These are phyloP conservation scores for Chaenocephalus aceratus DNA, from an alignment of 2,113 vertebrate genomes.

Conservation along the genomic window DNA sequence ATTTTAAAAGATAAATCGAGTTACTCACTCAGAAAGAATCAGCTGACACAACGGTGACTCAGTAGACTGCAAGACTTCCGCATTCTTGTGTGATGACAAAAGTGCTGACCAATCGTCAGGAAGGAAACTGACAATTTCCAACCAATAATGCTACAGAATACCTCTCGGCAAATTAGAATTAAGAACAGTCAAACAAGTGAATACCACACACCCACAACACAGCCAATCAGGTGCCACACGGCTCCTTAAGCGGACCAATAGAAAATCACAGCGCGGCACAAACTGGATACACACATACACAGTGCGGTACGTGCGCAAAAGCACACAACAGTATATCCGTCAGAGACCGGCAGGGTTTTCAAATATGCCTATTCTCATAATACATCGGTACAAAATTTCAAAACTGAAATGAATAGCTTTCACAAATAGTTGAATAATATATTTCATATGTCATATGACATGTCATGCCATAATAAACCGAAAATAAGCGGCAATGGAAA, in stretches of 20 bases:
- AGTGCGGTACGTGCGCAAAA: constrained; percentile 28
- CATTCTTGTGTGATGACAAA: constrained; percentile 81
- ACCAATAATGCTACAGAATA: constrained; percentile 52
- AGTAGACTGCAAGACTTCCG: constrained; percentile 86
- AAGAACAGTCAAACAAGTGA: constrained; percentile 29
- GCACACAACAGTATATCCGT: neutral
- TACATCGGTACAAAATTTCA: neutral
- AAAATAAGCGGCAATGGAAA: neutral
- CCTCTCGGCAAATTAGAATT: constrained; percentile 60
- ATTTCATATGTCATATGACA: neutral
- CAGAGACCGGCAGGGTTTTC: neutral
- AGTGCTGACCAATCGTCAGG: constrained; percentile 67
- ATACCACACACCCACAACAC: constrained; percentile 79
- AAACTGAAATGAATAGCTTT: neutral
- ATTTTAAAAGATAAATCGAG: constrained; percentile 77
- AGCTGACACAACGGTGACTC: constrained; percentile 90
- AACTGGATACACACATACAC: constrained; percentile 53
- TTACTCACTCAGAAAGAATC: constrained; percentile 89
- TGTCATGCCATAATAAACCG: neutral
- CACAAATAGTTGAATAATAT: neutral
- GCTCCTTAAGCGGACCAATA: constrained; percentile 74
- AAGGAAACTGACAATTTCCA: accelerated
- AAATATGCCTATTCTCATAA: too few species aligned
- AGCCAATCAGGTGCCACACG: constrained; percentile 71
- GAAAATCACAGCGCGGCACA: constrained; percentile 90